Conservation (phyloP, 2,888 invertebrate species). For the Limenitis camilla region DNA sequence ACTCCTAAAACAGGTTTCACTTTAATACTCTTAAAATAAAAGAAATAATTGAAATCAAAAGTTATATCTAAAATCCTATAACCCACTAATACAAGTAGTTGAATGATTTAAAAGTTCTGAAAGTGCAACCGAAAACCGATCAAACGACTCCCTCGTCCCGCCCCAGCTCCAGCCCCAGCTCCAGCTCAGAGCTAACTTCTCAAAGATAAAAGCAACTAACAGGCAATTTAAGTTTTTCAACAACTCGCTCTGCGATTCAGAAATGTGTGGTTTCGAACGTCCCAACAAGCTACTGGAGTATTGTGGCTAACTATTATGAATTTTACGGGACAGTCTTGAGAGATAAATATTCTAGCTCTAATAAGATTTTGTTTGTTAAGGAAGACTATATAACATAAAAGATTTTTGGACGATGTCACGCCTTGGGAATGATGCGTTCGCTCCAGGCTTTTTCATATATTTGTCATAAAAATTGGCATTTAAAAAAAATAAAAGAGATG, state of each 20-base stretch:
- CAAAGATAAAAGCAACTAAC: slow-evolving; percentile 52
- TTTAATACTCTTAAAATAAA: too few species aligned
- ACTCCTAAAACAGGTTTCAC: too few species aligned
- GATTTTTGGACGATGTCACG: too few species aligned
- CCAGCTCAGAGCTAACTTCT: slow-evolving; percentile 33
- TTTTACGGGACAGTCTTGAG: background rate
- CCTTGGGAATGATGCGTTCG: too few species aligned
- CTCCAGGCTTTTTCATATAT: too few species aligned
- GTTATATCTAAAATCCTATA: background rate
- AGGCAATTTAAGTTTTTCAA: slow-evolving; percentile 61
- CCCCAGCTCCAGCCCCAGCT: too few species aligned
- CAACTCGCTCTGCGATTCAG: slow-evolving; percentile 23
- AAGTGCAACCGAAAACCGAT: slow-evolving; percentile 37
- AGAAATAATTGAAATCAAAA: too few species aligned
- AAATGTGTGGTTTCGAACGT: slow-evolving; percentile 24
- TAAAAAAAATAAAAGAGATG: too few species aligned
- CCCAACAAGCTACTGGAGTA: slow-evolving; percentile 4
- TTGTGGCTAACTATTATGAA: background rate
- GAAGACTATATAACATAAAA: too few species aligned
- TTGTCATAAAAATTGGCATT: too few species aligned
- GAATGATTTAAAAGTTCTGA: slow-evolving; percentile 28
- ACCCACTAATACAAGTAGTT: slow-evolving; percentile 2
- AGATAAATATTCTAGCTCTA: too few species aligned
- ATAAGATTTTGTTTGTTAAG: too few species aligned
- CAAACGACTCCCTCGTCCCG: slow-evolving; percentile 26